Evolutionary conservation across 2,888 invertebrate species (phyloP).

Genomic region (Lithophane socia): DNA sequence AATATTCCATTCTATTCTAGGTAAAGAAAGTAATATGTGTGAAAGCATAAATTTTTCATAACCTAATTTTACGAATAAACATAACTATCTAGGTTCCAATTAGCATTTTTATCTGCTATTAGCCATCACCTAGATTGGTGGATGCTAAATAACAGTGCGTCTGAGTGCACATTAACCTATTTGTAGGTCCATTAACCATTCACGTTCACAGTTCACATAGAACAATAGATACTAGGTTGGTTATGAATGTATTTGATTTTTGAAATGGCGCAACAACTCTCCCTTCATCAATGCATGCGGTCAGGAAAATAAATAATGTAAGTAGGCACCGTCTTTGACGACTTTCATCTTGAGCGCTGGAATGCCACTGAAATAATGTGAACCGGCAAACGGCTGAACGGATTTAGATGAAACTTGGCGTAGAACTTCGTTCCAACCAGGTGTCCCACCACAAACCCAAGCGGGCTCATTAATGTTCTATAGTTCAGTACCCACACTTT

Average conservation of each 20-base stretch:
- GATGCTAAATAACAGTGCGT: conserved; percentile 19
- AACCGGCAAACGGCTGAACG: too few relatives aligned
- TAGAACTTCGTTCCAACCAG: too few relatives aligned
- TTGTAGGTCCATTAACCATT: background rate
- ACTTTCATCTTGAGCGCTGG: background rate
- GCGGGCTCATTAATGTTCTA: too few relatives aligned
- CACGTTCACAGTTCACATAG: too few relatives aligned
- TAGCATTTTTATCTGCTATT: conserved; percentile 32
- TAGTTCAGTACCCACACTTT: too few relatives aligned
- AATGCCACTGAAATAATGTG: too few relatives aligned
- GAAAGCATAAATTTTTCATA: background rate
- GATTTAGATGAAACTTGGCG: too few relatives aligned
- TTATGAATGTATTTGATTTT: background rate
- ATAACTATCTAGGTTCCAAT: conserved; percentile 41
- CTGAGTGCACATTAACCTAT: background rate
- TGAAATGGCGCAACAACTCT: background rate
- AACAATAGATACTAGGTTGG: background rate
- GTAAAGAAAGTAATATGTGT: too few relatives aligned
- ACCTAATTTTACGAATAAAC: conserved; percentile 8
- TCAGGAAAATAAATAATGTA: background rate
- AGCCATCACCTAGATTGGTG: conserved; percentile 12
- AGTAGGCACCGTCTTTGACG: background rate
- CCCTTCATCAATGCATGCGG: background rate
- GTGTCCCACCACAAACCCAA: too few relatives aligned
- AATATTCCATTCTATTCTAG: background rate